phyloP scores from a whole-genome alignment of 1,140 invertebrate genomes.

The Periplaneta americana region DNA sequence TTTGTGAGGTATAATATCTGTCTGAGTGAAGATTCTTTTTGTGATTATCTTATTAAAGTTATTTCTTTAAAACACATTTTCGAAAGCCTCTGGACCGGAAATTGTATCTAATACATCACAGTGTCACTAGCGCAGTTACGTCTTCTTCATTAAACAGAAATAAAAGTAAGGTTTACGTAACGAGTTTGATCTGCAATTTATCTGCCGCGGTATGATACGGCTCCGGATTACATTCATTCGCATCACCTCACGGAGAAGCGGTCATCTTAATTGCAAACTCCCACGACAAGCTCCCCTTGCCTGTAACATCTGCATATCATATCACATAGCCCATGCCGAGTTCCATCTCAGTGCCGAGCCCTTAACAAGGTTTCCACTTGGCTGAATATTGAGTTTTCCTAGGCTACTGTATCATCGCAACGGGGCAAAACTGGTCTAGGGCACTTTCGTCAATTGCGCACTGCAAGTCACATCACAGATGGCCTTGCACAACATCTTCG shows the following conservation, averaged over 20 bases:
- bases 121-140: not conserved
- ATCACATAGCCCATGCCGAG: constrained; percentile 1
- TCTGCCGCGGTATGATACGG: not conserved
- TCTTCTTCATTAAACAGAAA: not conserved
- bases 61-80: no score
- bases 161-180: not conserved
- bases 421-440: constrained; percentile 33
- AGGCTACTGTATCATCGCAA: constrained; percentile 24
- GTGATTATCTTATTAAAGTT: no score
- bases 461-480: no score
- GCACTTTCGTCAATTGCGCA: constrained; percentile 31
- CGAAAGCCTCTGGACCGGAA: no score
- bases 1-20: no score
- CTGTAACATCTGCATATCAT: constrained; percentile 10
- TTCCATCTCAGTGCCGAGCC: constrained; percentile 18
- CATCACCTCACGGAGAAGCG: constrained; percentile 13
- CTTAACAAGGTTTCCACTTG: constrained; percentile 38
- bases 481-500: no score
- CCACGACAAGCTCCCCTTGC: not conserved
- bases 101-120: no score
- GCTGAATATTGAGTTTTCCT: constrained; percentile 38
- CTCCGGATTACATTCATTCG: not conserved
- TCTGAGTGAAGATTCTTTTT: no score
- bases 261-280: constrained; percentile 16
- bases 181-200: not conserved